Percentiles rank a stretch among this genome's conserved stretches.
Evolutionary conservation across 1,140 invertebrate genomes (phyloP).

Genomic region (Alviniconcha marisindica): DNA sequence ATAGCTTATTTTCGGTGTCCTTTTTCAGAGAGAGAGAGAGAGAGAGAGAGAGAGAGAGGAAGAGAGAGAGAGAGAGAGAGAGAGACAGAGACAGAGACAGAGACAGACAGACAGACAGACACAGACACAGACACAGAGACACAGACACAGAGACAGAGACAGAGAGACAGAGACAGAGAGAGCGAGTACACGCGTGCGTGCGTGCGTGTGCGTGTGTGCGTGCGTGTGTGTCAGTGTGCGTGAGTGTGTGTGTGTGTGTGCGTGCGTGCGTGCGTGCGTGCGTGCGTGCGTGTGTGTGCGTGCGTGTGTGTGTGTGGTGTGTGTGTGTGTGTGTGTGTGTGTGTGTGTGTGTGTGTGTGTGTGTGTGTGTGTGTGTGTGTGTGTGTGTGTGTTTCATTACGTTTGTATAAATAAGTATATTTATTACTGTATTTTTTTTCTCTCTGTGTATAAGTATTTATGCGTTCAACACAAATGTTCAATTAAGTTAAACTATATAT

Average conservation of each 20-base stretch:
- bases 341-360: not conserved
- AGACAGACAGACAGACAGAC: too few species aligned
- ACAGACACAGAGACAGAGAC: too few species aligned
- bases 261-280: slow-evolving; percentile 1
- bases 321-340: not conserved
- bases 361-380: slow-evolving; percentile 10
- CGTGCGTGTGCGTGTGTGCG: not conserved
- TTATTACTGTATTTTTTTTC: too few species aligned
- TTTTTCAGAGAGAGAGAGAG: too few species aligned
- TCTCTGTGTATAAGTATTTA: too few species aligned
- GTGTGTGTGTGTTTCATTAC: not conserved
- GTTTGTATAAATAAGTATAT: not conserved
- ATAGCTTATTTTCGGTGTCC: too few species aligned
- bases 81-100: too few species aligned
- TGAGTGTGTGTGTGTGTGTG: not conserved
- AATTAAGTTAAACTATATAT: not conserved
- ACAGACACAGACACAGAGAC: too few species aligned
- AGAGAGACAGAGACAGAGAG: too few species aligned
- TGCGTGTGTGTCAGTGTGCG: not conserved
- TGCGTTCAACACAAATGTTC: not conserved
- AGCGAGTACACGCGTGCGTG: not conserved
- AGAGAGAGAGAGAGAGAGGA: too few species aligned
- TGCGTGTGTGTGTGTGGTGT: too few species aligned
- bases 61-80: too few species aligned
- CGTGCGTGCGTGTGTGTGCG: not conserved